Evolutionary conservation across 1,140 invertebrate genomes (phyloP), one percentile per base, ranked within the genome.

Genomic region (Drosophila sucinea): DNA sequence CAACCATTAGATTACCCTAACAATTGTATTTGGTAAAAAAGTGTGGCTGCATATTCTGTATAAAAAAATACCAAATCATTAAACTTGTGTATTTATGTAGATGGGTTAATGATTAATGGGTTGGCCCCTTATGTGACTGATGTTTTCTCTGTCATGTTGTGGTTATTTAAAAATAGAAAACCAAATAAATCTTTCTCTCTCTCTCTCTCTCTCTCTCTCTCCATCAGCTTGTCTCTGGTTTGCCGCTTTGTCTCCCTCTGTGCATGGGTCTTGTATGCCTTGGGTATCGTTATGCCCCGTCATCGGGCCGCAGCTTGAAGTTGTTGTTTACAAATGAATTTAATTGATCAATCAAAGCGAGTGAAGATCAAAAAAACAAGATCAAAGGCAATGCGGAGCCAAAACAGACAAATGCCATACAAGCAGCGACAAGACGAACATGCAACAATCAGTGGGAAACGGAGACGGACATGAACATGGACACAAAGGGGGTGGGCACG

Each of bases 301-400:
- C 81, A 76, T 79, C 72, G 62, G 60, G 62, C 64, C 44, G 44
- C 70, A 60, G 57, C 68, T 60, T 67, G 62, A 80, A 80, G 80
- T 83, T 90, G 84, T 84, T 89, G 84, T 84, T 89, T 89, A 89
- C 84, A 89, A 89, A 89, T 90, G 77, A 89, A 90, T 89, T 89
- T 89, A 89, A 89, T 89, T 89, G 84, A 89, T 89, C 84, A 89
- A 90, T 89, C 84, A 89, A 85, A 79, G 81, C 81, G 84, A 89
- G 85, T 90, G 84, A 87, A 87, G 84, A 87, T 87, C 84, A 87
- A 89, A 89, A 82, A 87, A 85, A 81, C 61, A 77, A 89, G 84
- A 89, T 89, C 84, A 89, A 89, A 89, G 78, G 84, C 74, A 74
- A 67, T 41, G 71, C 79, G 82, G 73, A 68, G 70, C 83, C 73